Conservation (phyloP, 92 coral and sea anemone species). For the Blastomussa wellsi region DNA sequence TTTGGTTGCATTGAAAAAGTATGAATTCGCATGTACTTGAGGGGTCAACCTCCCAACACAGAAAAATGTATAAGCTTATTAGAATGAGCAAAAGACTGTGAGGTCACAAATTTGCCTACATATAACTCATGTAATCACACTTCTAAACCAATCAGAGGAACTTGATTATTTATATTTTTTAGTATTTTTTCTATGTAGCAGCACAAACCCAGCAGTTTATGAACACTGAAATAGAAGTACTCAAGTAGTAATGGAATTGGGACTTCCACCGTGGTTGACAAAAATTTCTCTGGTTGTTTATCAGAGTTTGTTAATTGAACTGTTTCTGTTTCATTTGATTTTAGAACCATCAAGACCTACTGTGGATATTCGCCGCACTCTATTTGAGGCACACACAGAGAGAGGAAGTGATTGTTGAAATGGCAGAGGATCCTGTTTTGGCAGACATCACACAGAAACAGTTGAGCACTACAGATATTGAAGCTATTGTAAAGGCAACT, state of each 20-base stretch:
- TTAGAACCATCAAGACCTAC: constrained; percentile 31
- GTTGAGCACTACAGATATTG: constrained; percentile 46
- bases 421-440: constrained; percentile 35
- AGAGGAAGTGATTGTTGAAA: constrained; percentile 42
- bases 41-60: constrained; percentile 27
- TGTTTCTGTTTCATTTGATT: constrained; percentile 34
- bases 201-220: constrained; percentile 27
- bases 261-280: constrained; percentile 12
- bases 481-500: constrained; percentile 49
- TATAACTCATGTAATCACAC: constrained; percentile 17
- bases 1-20: constrained; percentile 25
- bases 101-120: constrained; percentile 25
- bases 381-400: constrained; percentile 46
- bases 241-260: constrained; percentile 16
- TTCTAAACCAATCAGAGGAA: constrained; percentile 24
- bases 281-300: constrained; percentile 27
- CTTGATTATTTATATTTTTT: constrained; percentile 16
- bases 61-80: constrained; percentile 22
- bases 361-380: constrained; percentile 33
- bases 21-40: constrained; percentile 18
- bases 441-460: constrained; percentile 43
- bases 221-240: constrained; percentile 19
- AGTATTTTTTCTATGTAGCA: constrained; percentile 26
- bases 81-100: constrained; percentile 25
- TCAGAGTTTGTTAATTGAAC: constrained; percentile 21